Conservation (phyloP, 2,888 invertebrate species). For the Catocala nupta region DNA sequence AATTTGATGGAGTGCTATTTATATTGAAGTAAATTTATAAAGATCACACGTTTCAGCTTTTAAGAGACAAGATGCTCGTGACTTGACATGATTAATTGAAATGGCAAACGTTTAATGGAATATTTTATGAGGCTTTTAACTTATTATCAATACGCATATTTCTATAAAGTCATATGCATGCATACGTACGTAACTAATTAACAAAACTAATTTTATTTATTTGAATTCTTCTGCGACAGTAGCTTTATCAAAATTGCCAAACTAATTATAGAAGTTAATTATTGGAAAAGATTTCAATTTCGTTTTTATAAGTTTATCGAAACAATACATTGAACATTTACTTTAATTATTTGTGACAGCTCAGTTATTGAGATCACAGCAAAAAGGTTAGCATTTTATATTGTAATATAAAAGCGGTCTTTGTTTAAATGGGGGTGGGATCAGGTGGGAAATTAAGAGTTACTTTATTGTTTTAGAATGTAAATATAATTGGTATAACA, state of each 20-base stretch:
- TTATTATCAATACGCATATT: background rate
- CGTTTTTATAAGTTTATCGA: constrained; percentile 37
- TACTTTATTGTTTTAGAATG: constrained; percentile 15
- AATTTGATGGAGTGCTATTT: constrained; percentile 46
- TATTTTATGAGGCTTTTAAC: constrained; percentile 7
- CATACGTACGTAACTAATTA: too few relatives aligned
- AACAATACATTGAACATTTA: constrained; percentile 25
- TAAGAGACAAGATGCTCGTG: constrained; percentile 16
- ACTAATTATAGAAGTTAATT: constrained; percentile 11
- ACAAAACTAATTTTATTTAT: too few relatives aligned
- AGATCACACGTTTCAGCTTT: constrained; percentile 34
- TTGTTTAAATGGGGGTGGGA: constrained; percentile 9
- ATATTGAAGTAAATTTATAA: constrained; percentile 41
- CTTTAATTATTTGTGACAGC: constrained; percentile 48
- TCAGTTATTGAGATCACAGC: constrained; percentile 36
- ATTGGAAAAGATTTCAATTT: constrained; percentile 43
- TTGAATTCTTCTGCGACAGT: too few relatives aligned
- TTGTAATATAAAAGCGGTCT: constrained; percentile 23
- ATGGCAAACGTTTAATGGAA: constrained; percentile 4
- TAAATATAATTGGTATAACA: constrained; percentile 15
- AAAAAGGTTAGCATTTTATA: constrained; percentile 32
- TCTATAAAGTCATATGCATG: background rate
- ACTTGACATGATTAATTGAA: constrained; percentile 21
- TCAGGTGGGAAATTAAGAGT: too few relatives aligned
- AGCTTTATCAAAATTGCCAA: too few relatives aligned